These are phyloP conservation scores for Pluvialis apricaria DNA, from an alignment of 2,113 vertebrate genomes.

Conservation along the genomic window DNA sequence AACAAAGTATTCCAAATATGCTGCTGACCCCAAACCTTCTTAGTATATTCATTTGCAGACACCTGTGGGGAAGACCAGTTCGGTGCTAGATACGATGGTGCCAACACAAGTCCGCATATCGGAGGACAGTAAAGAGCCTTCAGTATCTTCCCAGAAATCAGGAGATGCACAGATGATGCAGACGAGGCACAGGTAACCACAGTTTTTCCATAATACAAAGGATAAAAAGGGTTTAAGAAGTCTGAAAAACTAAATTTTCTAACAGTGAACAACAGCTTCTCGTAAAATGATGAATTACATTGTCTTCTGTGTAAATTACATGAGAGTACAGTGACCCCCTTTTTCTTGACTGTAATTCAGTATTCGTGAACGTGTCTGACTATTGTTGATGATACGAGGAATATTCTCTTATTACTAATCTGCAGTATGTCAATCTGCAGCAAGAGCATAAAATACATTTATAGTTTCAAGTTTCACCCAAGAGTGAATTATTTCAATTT, in stretches of 20 bases:
- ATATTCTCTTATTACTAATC: conserved; percentile 43
- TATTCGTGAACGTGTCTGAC: background rate
- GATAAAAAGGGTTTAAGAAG: background rate
- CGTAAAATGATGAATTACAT: conserved; percentile 15
- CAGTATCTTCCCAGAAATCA: background rate
- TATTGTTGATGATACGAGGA: conserved; percentile 7
- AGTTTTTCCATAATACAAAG: background rate
- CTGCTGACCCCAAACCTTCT: background rate
- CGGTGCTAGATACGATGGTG: background rate
- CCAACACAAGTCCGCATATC: accelerated
- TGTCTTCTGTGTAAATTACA: conserved; percentile 39
- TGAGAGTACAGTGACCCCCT: background rate
- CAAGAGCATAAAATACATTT: conserved; percentile 68
- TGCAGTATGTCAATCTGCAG: conserved; percentile 36
- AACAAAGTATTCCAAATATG: background rate
- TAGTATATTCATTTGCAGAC: background rate
- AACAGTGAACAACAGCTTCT: background rate
- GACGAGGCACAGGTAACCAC: background rate
- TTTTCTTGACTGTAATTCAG: conserved; percentile 43
- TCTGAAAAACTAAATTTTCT: background rate
- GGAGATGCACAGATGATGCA: background rate
- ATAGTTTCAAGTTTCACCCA: conserved; percentile 61
- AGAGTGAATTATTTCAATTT: conserved; percentile 70
- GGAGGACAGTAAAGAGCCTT: background rate
- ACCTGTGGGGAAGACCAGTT: background rate